A percentile compares a stretch with the other conserved stretches of the same genome.
These are phyloP conservation scores for Piezodorus guildinii DNA, from an alignment of 1,140 invertebrate species.

Conservation along the genomic window DNA sequence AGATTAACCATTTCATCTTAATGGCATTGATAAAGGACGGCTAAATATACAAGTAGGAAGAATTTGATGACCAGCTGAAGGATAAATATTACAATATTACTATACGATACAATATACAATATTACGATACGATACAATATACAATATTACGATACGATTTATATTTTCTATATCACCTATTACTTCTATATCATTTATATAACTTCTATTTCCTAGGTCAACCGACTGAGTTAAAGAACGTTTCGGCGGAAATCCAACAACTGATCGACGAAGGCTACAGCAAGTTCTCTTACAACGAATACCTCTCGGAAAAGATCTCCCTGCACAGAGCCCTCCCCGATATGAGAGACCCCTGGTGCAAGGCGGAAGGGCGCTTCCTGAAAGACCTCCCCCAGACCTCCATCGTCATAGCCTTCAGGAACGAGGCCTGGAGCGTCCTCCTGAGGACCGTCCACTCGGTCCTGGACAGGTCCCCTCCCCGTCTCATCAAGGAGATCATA, in stretches of 20 bases:
- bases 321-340: conserved; percentile 51
- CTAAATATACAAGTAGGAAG: too few species aligned
- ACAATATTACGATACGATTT: too few species aligned
- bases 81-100: too few species aligned
- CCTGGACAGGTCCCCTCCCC: conserved; percentile 71
- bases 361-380: conserved; percentile 54
- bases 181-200: too few species aligned
- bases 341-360: conserved; percentile 45
- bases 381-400: conserved; percentile 77
- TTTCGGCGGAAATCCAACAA: conserved; percentile 69
- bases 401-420: conserved; percentile 94
- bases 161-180: too few species aligned
- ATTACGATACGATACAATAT: too few species aligned
- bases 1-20: too few species aligned
- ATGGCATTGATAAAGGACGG: too few species aligned
- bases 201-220: too few species aligned
- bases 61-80: too few species aligned
- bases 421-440: conserved; percentile 88
- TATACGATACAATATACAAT: too few species aligned
- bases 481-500: conserved; percentile 84
- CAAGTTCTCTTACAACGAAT: conserved; percentile 98
- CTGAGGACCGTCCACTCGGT: conserved; percentile 87
- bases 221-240: conserved; percentile 49
- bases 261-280: conserved; percentile 91
- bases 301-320: conserved; percentile 93